Percentiles rank a stretch among this genome's conserved stretches.
Conservation (phyloP, 2,113 vertebrate species). For the Gracilinanus agilis region DNA sequence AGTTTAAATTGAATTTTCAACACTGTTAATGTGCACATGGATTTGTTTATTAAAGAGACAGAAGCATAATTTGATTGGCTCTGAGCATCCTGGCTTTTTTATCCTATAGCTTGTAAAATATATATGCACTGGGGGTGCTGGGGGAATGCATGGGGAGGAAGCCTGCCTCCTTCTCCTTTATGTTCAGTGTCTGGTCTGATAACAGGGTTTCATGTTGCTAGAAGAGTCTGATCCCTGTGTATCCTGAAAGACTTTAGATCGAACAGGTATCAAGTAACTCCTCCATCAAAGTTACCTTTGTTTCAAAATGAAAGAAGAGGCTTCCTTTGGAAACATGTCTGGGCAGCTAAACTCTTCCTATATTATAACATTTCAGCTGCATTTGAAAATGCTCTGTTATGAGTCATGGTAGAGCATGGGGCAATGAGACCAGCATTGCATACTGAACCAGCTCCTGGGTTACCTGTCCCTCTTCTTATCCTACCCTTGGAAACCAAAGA, state of each 20-base stretch:
- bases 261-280: constrained; percentile 66
- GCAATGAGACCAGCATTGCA: background rate
- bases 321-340: constrained; percentile 47
- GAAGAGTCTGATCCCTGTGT: constrained; percentile 65
- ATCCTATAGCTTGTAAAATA: constrained; percentile 83
- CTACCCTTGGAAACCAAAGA: background rate
- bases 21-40: constrained; percentile 95
- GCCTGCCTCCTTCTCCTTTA: constrained; percentile 63
- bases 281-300: constrained; percentile 68
- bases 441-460: background rate
- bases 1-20: constrained; percentile 99
- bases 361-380: background rate
- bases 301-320: constrained; percentile 58
- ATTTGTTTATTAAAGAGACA: constrained; percentile 95
- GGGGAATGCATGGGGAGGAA: constrained; percentile 62
- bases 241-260: constrained; percentile 63
- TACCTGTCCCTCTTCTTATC: background rate
- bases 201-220: constrained; percentile 71
- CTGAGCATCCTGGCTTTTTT: constrained; percentile 90
- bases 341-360: background rate
- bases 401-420: background rate
- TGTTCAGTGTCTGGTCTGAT: constrained; percentile 64
- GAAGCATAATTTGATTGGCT: constrained; percentile 92
- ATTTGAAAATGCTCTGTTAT: background rate
- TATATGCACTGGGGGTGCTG: constrained; percentile 69